Evolutionary conservation across 1,140 invertebrate genomes (phyloP).

Genomic region (Brachionus calyciflorus): DNA sequence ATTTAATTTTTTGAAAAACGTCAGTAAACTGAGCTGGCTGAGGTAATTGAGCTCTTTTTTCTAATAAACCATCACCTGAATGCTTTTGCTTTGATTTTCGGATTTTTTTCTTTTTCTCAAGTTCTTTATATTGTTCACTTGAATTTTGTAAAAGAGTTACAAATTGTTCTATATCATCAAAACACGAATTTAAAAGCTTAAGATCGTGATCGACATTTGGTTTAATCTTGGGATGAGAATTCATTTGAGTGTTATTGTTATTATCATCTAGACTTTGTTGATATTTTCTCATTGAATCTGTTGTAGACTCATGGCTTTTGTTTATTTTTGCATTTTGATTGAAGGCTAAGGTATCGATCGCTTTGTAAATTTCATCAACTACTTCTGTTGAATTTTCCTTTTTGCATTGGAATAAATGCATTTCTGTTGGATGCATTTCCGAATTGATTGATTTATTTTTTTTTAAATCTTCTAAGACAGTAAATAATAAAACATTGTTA

Average conservation of each 20-base stretch:
- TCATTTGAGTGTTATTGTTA: background rate
- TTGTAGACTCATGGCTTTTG: background rate
- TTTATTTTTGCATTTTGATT: background rate
- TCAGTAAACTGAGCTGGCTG: background rate
- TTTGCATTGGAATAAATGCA: constrained; percentile 35
- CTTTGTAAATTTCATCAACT: constrained; percentile 13
- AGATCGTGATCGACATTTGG: constrained; percentile 27
- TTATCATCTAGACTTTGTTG: background rate
- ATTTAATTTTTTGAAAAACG: constrained; percentile 41
- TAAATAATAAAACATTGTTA: constrained; percentile 18
- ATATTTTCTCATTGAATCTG: background rate
- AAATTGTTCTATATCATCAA: constrained; percentile 37
- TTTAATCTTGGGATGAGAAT: background rate
- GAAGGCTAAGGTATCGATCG: background rate
- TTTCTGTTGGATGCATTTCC: background rate
- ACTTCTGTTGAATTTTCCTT: background rate
- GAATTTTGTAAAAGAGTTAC: constrained; percentile 21
- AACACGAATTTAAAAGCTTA: constrained; percentile 14
- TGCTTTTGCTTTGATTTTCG: constrained; percentile 25
- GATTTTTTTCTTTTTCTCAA: constrained; percentile 4
- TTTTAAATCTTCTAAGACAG: background rate
- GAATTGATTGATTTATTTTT: background rate
- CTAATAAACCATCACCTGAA: background rate
- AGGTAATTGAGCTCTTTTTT: constrained; percentile 6
- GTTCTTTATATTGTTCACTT: constrained; percentile 21